phyloP scores from a whole-genome alignment of 2,888 invertebrate species.

The Stenchaetothrips biformis region DNA sequence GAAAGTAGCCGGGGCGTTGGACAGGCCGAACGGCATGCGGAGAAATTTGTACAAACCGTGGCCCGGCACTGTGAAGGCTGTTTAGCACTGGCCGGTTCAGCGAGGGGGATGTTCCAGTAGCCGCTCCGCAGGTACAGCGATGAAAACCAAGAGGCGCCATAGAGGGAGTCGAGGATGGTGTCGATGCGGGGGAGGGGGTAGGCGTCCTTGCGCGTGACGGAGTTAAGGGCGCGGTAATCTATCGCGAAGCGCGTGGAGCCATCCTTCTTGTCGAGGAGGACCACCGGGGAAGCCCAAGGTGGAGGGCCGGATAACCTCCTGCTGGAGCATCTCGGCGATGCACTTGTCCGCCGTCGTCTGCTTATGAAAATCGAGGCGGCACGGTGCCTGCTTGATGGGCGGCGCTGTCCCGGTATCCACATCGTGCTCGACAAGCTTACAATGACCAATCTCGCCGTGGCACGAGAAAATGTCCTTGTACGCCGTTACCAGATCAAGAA shows the following conservation, averaged over 20 bases:
- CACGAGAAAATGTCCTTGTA: no score
- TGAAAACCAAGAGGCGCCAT: background rate
- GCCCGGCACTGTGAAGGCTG: constrained; percentile 18
- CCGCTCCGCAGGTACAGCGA: background rate
- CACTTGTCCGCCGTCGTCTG: no score
- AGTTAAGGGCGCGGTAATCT: background rate
- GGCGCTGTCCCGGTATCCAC: no score
- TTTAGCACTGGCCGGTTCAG: background rate
- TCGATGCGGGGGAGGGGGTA: no score
- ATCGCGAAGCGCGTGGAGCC: background rate
- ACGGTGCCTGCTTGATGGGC: no score
- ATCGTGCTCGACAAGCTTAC: no score
- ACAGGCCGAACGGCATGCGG: no score
- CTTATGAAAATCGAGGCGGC: no score
- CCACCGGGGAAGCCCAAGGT: background rate
- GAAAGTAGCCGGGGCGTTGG: background rate
- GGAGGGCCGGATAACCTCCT: background rate
- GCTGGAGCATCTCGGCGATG: no score
- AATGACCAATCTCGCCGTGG: no score
- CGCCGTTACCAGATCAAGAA: no score
- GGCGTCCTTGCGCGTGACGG: background rate
- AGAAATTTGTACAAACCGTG: background rate
- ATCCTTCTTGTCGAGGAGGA: background rate
- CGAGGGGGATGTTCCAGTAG: constrained; percentile 15
- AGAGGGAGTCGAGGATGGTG: background rate